Percentiles rank a stretch among this genome's conserved stretches.
Evolutionary conservation across 2,888 invertebrate genomes (phyloP).

Genomic region (Mesoligia furuncula): DNA sequence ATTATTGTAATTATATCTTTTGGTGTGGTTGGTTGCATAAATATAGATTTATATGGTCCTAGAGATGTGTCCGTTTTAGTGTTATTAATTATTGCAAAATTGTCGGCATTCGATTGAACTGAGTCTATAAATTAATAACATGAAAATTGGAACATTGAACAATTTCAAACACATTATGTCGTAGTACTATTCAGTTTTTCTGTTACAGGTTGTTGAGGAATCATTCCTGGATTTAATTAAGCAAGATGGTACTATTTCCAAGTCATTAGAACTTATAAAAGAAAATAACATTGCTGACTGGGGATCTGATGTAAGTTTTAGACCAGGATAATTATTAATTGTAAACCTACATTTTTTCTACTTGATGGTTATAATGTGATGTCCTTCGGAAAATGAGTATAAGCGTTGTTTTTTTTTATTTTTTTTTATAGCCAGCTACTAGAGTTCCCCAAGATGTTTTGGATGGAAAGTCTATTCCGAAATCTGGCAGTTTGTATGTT

Average conservation of each 20-base stretch:
- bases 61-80: no score
- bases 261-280: slow-evolving; percentile 92
- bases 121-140: no score
- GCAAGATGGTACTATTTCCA: slow-evolving; percentile 90
- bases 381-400: not conserved
- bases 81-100: no score
- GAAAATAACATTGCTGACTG: slow-evolving; percentile 94
- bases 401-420: slow-evolving; percentile 19
- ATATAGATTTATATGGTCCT: no score
- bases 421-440: slow-evolving; percentile 80
- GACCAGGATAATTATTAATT: slow-evolving; percentile 64
- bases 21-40: no score
- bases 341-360: slow-evolving; percentile 7
- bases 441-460: slow-evolving; percentile 89
- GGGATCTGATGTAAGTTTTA: slow-evolving; percentile 94
- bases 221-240: slow-evolving; percentile 93
- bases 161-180: not conserved
- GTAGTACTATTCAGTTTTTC: slow-evolving; percentile 11
- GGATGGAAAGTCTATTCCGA: slow-evolving; percentile 90
- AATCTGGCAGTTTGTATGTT: slow-evolving; percentile 91
- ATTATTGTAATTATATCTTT: no score
- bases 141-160: no score
- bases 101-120: no score
- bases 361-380: not conserved
- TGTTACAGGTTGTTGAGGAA: slow-evolving; percentile 92